A percentile compares a stretch with the other conserved stretches of the same genome.
Conservation (phyloP, 2,113 vertebrate genomes). For the Aspiorhynchus laticeps region DNA sequence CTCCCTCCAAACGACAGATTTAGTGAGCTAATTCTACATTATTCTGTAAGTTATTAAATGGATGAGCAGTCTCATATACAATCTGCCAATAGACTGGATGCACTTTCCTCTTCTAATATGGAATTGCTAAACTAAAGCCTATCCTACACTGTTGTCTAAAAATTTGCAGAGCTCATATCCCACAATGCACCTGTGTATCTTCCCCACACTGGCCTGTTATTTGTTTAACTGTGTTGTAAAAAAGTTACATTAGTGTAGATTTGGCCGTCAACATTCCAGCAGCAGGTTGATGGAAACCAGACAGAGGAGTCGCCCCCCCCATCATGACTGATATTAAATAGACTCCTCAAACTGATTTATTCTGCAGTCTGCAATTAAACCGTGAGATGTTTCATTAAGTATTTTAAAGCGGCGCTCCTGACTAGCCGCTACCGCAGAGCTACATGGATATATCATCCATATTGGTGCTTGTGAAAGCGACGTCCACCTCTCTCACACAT, state of each 20-base stretch:
- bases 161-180: constrained; percentile 18
- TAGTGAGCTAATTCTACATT: constrained; percentile 40
- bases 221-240: constrained; percentile 47
- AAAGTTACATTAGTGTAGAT: constrained; percentile 18
- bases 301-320: constrained; percentile 30
- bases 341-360: constrained; percentile 43
- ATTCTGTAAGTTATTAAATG: constrained; percentile 60
- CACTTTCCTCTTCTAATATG: constrained; percentile 36
- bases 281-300: constrained; percentile 54
- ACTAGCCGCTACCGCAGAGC: neutral
- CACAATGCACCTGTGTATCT: constrained; percentile 40
- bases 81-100: constrained; percentile 35
- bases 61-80: constrained; percentile 51
- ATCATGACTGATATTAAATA: constrained; percentile 53
- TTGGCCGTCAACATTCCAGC: constrained; percentile 51
- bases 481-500: constrained; percentile 41
- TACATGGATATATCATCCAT: constrained; percentile 50
- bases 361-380: constrained; percentile 51
- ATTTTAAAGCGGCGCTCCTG: constrained; percentile 42
- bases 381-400: constrained; percentile 48
- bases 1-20: constrained; percentile 29
- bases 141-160: neutral
- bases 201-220: neutral
- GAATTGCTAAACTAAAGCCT: constrained; percentile 34
- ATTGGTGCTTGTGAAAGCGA: constrained; percentile 37